Conservation (phyloP, 2,113 vertebrate species). For the Neopipo cinnamomea region DNA sequence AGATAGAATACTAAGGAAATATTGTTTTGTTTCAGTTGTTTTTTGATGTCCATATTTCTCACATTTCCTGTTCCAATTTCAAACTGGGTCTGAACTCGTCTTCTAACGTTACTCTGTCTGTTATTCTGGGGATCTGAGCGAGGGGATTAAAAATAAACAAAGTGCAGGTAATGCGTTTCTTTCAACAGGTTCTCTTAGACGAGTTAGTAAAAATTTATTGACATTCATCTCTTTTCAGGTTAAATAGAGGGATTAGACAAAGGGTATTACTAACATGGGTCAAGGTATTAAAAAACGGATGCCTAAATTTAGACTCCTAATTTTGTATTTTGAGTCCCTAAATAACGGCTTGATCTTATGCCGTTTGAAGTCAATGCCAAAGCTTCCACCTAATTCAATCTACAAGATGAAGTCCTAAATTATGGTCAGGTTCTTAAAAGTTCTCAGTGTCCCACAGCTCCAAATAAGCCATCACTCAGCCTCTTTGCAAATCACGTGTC, state of each 20-base stretch:
- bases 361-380: slow-evolving; percentile 47
- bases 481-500: background rate
- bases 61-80: slow-evolving; percentile 35
- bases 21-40: slow-evolving; percentile 22
- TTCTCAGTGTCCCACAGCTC: background rate
- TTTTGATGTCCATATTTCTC: slow-evolving; percentile 38
- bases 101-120: background rate
- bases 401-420: slow-evolving; percentile 20
- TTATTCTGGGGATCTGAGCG: slow-evolving; percentile 22
- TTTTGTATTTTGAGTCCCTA: slow-evolving; percentile 23
- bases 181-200: background rate
- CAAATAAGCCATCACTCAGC: background rate
- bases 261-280: background rate
- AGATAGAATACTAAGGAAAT: slow-evolving; percentile 55
- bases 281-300: slow-evolving; percentile 20
- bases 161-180: background rate
- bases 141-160: background rate
- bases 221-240: background rate
- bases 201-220: background rate
- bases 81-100: background rate
- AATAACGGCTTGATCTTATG: slow-evolving; percentile 17
- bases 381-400: background rate
- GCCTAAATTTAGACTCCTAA: slow-evolving; percentile 23
- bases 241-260: background rate
- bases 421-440: slow-evolving; percentile 21